These are phyloP conservation scores for Pipa parva DNA, from an alignment of 2,113 vertebrate genomes.

Conservation along the genomic window DNA sequence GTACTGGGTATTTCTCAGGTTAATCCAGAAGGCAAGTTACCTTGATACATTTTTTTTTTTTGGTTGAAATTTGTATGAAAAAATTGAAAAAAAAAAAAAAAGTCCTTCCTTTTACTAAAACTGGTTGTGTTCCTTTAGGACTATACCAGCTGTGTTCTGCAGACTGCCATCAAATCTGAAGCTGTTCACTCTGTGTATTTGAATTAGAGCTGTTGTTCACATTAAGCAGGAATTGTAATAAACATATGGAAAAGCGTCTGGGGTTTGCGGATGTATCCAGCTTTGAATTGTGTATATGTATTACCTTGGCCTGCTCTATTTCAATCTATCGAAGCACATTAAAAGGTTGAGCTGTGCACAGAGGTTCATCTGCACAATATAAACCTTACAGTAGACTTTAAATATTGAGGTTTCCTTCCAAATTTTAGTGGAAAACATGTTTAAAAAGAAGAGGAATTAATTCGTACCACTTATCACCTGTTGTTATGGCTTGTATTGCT, in stretches of 20 bases:
- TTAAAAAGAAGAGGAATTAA: too few relatives aligned
- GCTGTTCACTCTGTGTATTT: conserved; percentile 34
- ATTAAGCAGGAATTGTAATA: conserved; percentile 39
- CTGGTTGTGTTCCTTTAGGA: conserved; percentile 31
- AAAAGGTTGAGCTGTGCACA: not conserved
- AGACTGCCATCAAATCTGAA: conserved; percentile 26
- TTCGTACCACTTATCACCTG: too few relatives aligned
- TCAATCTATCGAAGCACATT: conserved; percentile 6
- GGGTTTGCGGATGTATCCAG: conserved; percentile 20
- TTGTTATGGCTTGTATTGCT: too few relatives aligned
- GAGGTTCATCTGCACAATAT: not conserved
- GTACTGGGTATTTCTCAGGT: too few relatives aligned
- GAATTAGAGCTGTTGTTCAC: conserved; percentile 39
- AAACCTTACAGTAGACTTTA: too few relatives aligned
- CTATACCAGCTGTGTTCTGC: conserved; percentile 23
- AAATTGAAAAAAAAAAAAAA: conserved; percentile 24
- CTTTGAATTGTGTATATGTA: conserved; percentile 8
- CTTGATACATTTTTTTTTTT: too few relatives aligned
- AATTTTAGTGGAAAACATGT: too few relatives aligned
- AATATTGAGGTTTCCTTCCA: too few relatives aligned
- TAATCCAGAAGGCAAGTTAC: too few relatives aligned
- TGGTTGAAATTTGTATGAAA: not conserved
- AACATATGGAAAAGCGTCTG: conserved; percentile 18
- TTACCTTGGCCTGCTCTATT: not conserved
- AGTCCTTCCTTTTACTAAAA: not conserved